phyloP scores from a whole-genome alignment of 2,888 invertebrate genomes.

The Pediacus dermestoides region DNA sequence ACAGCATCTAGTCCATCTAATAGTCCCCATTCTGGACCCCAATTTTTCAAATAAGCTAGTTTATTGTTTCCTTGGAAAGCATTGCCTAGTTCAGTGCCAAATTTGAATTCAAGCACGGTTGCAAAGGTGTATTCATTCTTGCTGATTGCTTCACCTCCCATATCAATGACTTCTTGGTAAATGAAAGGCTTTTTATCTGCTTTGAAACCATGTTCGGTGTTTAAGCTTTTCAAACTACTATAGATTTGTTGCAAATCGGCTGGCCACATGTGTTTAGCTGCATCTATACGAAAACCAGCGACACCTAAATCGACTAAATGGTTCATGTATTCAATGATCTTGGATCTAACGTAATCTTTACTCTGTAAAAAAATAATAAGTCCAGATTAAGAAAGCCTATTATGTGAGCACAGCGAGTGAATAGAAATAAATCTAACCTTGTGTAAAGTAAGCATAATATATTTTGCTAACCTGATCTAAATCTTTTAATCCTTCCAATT shows the following conservation, averaged over 20 bases:
- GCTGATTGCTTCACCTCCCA: constrained; percentile 51
- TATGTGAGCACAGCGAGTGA: no score
- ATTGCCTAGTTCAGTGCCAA: constrained; percentile 54
- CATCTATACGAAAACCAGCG: constrained; percentile 56
- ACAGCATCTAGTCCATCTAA: constrained; percentile 45
- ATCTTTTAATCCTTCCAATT: constrained; percentile 51
- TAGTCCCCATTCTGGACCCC: constrained; percentile 65
- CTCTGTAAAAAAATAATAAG: constrained; percentile 48
- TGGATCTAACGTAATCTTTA: constrained; percentile 50
- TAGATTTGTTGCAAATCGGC: constrained; percentile 54
- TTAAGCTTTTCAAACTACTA: constrained; percentile 57
- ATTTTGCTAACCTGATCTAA: constrained; percentile 31
- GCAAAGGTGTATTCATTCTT: constrained; percentile 51
- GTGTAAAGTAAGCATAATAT: constrained; percentile 39
- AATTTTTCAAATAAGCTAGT: constrained; percentile 62
- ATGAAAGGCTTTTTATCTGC: constrained; percentile 63
- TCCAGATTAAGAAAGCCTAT: neutral
- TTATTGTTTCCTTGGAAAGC: constrained; percentile 59
- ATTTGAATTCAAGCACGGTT: constrained; percentile 76
- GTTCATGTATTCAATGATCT: constrained; percentile 53
- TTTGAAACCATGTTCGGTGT: constrained; percentile 61
- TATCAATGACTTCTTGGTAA: constrained; percentile 74
- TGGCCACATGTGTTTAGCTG: constrained; percentile 57
- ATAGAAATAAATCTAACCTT: no score
- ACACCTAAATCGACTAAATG: constrained; percentile 53